Percentiles rank a stretch among this genome's conserved stretches.
These are phyloP conservation scores for Laothoe populi DNA, from an alignment of 2,888 invertebrate species.

Conservation along the genomic window DNA sequence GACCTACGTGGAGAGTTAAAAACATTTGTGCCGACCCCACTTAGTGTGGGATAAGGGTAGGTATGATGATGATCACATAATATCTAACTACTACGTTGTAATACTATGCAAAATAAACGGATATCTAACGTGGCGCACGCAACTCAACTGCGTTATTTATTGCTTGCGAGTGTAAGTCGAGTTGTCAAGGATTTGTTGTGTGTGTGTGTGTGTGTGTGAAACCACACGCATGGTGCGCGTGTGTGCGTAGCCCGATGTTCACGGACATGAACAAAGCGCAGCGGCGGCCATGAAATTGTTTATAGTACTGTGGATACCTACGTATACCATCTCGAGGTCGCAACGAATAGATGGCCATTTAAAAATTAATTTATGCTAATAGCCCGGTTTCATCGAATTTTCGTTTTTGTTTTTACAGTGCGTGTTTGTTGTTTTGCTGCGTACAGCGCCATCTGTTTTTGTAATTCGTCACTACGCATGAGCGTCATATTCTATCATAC, in stretches of 20 bases:
- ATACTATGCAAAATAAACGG: conserved; percentile 59
- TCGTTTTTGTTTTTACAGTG: conserved; percentile 28
- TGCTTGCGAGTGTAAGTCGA: conserved; percentile 53
- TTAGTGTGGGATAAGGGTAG: too few species aligned
- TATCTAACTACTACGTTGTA: too few species aligned
- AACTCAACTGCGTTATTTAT: conserved; percentile 66
- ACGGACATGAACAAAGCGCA: conserved; percentile 73
- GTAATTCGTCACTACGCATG: background rate
- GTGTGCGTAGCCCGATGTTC: conserved; percentile 51
- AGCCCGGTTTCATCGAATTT: conserved; percentile 50
- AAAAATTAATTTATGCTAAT: conserved; percentile 61
- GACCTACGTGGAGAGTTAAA: too few species aligned
- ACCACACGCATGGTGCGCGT: conserved; percentile 44
- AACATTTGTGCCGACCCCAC: too few species aligned
- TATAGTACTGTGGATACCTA: conserved; percentile 52
- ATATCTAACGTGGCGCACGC: conserved; percentile 63
- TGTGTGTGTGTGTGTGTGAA: conserved; percentile 52
- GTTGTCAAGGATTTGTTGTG: conserved; percentile 61
- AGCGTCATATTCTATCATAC: background rate
- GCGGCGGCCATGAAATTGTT: conserved; percentile 71
- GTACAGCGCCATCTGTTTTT: conserved; percentile 49
- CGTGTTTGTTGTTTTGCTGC: conserved; percentile 33
- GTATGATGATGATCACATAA: too few species aligned
- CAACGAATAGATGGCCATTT: conserved; percentile 49
- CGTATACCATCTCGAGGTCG: conserved; percentile 56